Conservation (phyloP, 2,797 vertebrate species). For the Peromyscus melanophrys region DNA sequence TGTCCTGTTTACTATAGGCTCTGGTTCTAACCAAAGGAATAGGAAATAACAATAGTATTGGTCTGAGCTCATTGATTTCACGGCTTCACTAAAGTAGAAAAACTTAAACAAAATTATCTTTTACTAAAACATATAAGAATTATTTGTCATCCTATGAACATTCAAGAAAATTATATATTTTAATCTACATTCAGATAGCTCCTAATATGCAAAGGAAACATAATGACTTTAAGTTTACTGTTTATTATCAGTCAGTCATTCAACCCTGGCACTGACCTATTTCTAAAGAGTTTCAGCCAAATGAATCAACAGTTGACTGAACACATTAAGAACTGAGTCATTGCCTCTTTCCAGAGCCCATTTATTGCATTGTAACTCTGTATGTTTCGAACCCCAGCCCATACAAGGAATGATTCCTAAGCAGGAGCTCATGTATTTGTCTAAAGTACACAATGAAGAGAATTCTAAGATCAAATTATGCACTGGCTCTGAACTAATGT, state of each 20-base stretch:
- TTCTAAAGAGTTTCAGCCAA: slow-evolving; percentile 27
- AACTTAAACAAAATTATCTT: background rate
- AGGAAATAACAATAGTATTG: background rate
- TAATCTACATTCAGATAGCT: slow-evolving; percentile 4
- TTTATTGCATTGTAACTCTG: slow-evolving; percentile 5
- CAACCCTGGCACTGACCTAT: background rate
- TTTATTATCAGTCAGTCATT: background rate
- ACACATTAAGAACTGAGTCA: background rate
- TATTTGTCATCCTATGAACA: background rate
- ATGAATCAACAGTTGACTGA: slow-evolving; percentile 51
- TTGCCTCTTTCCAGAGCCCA: background rate
- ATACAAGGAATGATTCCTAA: slow-evolving; percentile 9
- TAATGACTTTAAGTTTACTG: background rate
- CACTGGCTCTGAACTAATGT: background rate
- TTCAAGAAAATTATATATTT: background rate
- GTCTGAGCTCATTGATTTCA: background rate
- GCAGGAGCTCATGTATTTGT: background rate
- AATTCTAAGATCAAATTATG: slow-evolving; percentile 49
- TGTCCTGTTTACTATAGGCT: background rate
- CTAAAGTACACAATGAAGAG: background rate
- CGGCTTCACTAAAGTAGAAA: background rate
- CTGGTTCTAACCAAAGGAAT: background rate
- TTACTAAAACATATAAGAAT: background rate
- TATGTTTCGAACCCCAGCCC: slow-evolving; percentile 48
- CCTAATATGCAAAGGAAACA: background rate